Conservation (phyloP, 2,797 vertebrate species). For the Leuciscus waleckii region DNA sequence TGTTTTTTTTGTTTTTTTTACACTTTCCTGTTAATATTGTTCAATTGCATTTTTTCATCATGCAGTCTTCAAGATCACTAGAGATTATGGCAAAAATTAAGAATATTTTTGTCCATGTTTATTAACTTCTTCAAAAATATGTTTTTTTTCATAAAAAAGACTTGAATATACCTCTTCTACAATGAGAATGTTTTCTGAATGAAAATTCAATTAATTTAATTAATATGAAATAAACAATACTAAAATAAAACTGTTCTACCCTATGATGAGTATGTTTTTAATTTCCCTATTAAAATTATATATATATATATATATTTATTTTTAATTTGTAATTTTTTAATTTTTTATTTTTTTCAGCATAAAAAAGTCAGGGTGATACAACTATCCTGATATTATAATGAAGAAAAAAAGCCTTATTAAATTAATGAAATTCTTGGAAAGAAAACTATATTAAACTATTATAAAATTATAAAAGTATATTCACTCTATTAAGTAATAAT, state of each 20-base stretch:
- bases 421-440: not conserved
- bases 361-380: not conserved
- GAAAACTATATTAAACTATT: not conserved
- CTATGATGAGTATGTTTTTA: not conserved
- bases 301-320: too few relatives aligned
- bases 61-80: not conserved
- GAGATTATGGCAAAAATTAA: not conserved
- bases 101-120: not conserved
- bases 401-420: not conserved
- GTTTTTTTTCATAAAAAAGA: not conserved
- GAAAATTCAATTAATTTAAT: not conserved
- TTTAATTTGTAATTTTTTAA: too few relatives aligned
- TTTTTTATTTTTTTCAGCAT: not conserved
- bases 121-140: not conserved
- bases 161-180: not conserved
- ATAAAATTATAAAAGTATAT: too few relatives aligned
- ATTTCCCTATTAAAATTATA: not conserved
- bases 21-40: not conserved
- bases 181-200: not conserved
- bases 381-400: too few relatives aligned
- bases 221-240: not conserved
- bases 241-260: not conserved
- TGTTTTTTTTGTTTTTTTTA: not conserved
- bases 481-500: too few relatives aligned
- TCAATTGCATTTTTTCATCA: not conserved